A percentile compares a stretch with the other conserved stretches of the same genome.
phyloP scores from a whole-genome alignment of 2,113 vertebrate species.

The Nycticryphes semicollaris region DNA sequence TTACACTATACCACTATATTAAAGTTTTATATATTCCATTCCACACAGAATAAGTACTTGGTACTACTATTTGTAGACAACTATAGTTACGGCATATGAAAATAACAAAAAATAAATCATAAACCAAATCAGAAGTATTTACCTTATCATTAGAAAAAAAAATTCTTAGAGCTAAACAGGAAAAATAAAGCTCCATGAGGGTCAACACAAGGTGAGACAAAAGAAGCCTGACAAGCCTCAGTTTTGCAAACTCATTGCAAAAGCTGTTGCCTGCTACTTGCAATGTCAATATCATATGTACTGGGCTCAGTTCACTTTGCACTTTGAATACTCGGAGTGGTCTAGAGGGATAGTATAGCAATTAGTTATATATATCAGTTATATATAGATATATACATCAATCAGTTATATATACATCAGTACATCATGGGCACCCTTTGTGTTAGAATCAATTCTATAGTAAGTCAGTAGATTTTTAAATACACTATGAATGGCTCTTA shows the following conservation, averaged over 20 bases:
- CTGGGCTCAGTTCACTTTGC: background rate
- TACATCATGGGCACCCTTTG: background rate
- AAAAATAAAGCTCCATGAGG: background rate
- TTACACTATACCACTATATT: background rate
- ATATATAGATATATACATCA: too few species aligned
- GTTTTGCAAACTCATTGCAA: background rate
- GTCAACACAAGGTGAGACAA: background rate
- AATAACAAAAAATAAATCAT: background rate
- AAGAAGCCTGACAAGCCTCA: background rate
- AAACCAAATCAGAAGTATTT: background rate
- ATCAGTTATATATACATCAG: background rate
- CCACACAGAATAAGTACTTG: background rate
- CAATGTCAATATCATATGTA: background rate
- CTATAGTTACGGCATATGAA: background rate
- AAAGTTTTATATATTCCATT: background rate
- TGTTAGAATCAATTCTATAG: background rate
- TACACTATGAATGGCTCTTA: background rate
- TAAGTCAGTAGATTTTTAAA: background rate
- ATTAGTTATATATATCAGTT: background rate
- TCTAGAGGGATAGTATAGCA: background rate
- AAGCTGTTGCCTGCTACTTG: background rate
- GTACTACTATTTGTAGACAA: background rate
- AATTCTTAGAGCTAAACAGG: background rate
- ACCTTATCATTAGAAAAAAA: background rate
- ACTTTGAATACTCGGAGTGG: background rate